Base-by-base conservation (phyloP, 2,888 invertebrate genomes). In the Lypha dubia region DNA sequence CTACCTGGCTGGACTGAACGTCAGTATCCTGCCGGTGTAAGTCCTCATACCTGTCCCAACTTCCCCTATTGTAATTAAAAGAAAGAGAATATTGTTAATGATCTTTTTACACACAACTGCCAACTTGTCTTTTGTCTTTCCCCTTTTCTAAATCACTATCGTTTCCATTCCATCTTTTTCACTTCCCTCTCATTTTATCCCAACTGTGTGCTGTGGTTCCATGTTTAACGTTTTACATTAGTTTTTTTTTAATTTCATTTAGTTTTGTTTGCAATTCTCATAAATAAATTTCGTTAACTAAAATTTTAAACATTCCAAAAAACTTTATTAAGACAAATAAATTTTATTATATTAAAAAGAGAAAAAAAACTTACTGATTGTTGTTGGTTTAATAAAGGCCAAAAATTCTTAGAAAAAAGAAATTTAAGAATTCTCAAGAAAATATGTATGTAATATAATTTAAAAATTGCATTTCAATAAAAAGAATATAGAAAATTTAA, bases 1-100 rank as follows among this genome's bases (percentile, higher is more conserved):
- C 88, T 93, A 63, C 93, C 93, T 75, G 93, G 93, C 86, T 93
- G 91, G 91, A 90, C 91, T 86, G 92, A 92, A 87, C 91, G 93
- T 63, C 91, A 91, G 67, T 93, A 93, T 87, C 93, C 93, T 77
- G 93, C 93, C 79, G 93, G 93, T 58, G 93, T 93, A 9, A 92
- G 92, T 5, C 90, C 93, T 9, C 92, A 92, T 76, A 88, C 89
- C 87, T 93, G 93, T 88, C 93, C 93, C 85, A 93, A 93, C 88
- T 93, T 93, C 90, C 93, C 93, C 81, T 93, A 91, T 88, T 93
- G 93, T 88, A 88, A 92, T 86, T 92, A 92, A 88, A 79, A 32
- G 15, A 44, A 13, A 11, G 15, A 44, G 15, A 4, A 22, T 8
- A 53, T 13, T 28, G 35, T 15, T 41, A 56, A n/a, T 8, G 60